These are phyloP conservation scores for Cephus sareptanus DNA, from an alignment of 2,888 invertebrate genomes.

Conservation along the genomic window DNA sequence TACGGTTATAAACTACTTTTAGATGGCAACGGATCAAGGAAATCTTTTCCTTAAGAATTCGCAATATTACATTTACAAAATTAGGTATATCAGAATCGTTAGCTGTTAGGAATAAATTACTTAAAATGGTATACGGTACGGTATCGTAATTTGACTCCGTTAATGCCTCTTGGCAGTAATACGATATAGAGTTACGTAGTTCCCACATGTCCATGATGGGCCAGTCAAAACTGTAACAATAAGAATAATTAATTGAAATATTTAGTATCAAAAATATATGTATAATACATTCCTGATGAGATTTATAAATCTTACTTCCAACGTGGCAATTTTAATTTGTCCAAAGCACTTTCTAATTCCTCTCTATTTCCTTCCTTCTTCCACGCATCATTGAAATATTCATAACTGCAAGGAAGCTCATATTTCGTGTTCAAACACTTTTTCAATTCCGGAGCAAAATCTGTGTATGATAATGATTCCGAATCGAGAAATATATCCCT, in stretches of 20 bases:
- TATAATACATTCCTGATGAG: neutral
- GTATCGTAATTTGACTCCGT: conserved; percentile 33
- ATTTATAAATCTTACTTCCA: conserved; percentile 55
- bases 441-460: conserved; percentile 76
- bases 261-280: neutral
- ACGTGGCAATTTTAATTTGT: conserved; percentile 70
- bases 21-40: conserved; percentile 38
- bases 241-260: neutral
- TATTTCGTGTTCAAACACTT: conserved; percentile 66
- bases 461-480: conserved; percentile 71
- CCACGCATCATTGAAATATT: conserved; percentile 75
- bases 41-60: conserved; percentile 52
- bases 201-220: conserved; percentile 46
- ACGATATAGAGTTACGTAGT: conserved; percentile 41
- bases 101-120: conserved; percentile 43
- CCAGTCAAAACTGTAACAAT: conserved; percentile 50
- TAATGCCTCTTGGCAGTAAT: conserved; percentile 49
- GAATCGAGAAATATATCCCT: conserved; percentile 72
- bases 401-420: conserved; percentile 73
- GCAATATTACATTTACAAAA: conserved; percentile 52
- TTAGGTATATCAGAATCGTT: conserved; percentile 30
- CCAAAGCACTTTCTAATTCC: conserved; percentile 69
- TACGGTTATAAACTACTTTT: conserved; percentile 71
- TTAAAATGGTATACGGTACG: conserved; percentile 44
- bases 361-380: conserved; percentile 68